A percentile compares a stretch with the other conserved stretches of the same genome.
Evolutionary conservation across 2,797 vertebrate genomes (phyloP).

Genomic region (Acestrorhynchus altus): DNA sequence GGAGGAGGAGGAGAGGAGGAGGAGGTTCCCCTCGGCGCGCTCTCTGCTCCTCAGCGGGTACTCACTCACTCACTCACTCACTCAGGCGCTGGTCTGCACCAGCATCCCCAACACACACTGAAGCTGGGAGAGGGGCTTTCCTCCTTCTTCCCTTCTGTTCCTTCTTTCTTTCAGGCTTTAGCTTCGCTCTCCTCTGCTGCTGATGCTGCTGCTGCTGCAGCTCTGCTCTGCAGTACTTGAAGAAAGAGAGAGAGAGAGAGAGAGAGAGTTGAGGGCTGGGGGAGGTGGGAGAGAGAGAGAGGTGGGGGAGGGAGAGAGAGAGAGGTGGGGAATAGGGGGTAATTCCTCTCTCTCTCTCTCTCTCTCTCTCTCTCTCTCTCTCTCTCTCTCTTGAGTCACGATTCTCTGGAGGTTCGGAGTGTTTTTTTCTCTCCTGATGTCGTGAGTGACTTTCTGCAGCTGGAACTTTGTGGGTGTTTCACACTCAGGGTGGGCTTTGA

Average conservation of each 20-base stretch:
- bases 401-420: constrained; percentile 42
- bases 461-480: constrained; percentile 36
- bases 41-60: too few relatives aligned
- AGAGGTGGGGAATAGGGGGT: constrained; percentile 55
- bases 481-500: neutral
- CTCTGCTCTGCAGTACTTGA: constrained; percentile 76
- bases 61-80: too few relatives aligned
- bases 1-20: too few relatives aligned
- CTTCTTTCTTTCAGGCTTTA: constrained; percentile 19
- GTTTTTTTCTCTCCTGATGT: constrained; percentile 9
- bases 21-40: neutral
- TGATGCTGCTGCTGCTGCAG: constrained; percentile 74
- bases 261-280: too few relatives aligned
- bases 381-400: constrained; percentile 49
- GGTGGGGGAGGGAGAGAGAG: too few relatives aligned
- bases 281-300: constrained; percentile 23
- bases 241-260: constrained; percentile 51
- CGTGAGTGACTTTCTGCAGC: constrained; percentile 1
- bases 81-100: neutral
- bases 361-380: neutral
- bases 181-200: constrained; percentile 38
- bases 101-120: neutral
- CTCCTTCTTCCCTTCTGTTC: constrained; percentile 24
- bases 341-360: constrained; percentile 47
- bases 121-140: neutral